Percentiles rank a stretch among this genome's conserved stretches.
Conservation (phyloP, 2,797 vertebrate species). For the Oryzias sinensis region DNA sequence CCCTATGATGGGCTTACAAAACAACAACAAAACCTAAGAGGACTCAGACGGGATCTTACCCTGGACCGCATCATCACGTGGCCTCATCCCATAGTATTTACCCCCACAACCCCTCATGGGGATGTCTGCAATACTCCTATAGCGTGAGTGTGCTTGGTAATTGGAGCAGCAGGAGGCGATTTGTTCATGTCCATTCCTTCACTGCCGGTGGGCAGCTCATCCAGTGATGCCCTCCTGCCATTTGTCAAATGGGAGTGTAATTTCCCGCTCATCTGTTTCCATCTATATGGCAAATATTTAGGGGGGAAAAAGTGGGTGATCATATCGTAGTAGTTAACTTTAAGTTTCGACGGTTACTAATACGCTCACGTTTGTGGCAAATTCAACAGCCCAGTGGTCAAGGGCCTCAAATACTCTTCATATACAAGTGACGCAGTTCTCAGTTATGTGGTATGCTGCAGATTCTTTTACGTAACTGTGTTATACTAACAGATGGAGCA, state of each 20-base stretch:
- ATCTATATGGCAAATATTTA: slow-evolving; percentile 54
- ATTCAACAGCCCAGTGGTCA: slow-evolving; percentile 51
- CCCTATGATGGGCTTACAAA: slow-evolving; percentile 41
- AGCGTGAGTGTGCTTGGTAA: slow-evolving; percentile 64
- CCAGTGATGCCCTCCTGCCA: slow-evolving; percentile 63
- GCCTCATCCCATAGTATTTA: slow-evolving; percentile 39
- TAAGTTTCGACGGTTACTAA: slow-evolving; percentile 30
- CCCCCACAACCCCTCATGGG: slow-evolving; percentile 43
- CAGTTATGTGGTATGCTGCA: slow-evolving; percentile 38
- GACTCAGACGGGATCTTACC: slow-evolving; percentile 55
- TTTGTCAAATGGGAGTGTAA: slow-evolving; percentile 71
- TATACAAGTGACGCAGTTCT: slow-evolving; percentile 65
- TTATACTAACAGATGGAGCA: slow-evolving; percentile 27
- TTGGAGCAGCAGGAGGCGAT: slow-evolving; percentile 66
- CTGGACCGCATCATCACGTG: slow-evolving; percentile 60
- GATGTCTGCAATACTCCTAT: slow-evolving; percentile 53
- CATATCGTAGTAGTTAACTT: slow-evolving; percentile 29
- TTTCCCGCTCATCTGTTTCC: slow-evolving; percentile 70
- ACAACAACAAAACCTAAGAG: slow-evolving; percentile 57
- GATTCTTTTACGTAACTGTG: slow-evolving; percentile 34
- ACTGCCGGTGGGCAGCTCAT: slow-evolving; percentile 57
- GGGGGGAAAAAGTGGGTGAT: slow-evolving; percentile 52
- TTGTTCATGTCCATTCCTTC: slow-evolving; percentile 63
- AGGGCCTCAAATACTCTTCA: slow-evolving; percentile 40
- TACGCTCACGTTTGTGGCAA: slow-evolving; percentile 50